These are phyloP conservation scores for Gryllus bimaculatus DNA, from an alignment of 1,140 invertebrate species.

Conservation along the genomic window DNA sequence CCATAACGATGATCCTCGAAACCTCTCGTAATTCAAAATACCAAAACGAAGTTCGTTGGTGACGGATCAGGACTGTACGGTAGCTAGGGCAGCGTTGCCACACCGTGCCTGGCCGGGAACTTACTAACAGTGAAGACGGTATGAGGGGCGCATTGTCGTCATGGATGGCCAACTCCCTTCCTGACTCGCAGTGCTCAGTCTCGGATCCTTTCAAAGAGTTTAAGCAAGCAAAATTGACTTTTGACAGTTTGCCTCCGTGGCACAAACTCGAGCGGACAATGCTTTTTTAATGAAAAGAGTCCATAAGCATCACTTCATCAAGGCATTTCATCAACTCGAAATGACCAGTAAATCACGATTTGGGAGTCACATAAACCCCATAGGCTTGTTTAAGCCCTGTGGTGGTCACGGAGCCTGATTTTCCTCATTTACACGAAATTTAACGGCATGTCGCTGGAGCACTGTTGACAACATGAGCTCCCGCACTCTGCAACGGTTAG, in stretches of 20 bases:
- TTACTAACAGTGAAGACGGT: not conserved
- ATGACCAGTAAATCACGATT: not conserved
- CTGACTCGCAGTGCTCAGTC: not conserved
- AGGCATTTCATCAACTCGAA: not conserved
- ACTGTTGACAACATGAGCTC: not conserved
- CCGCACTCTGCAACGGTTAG: not conserved
- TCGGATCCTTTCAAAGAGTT: not conserved
- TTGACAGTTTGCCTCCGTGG: not conserved
- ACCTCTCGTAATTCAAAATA: not conserved
- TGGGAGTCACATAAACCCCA: not conserved
- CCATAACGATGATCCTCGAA: not conserved
- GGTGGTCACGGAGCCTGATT: not conserved
- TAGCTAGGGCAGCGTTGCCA: not conserved
- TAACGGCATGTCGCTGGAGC: not conserved
- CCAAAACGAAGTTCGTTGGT: not conserved
- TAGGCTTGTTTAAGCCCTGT: not conserved
- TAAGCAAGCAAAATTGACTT: not conserved
- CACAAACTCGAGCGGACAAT: not conserved
- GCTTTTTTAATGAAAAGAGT: not conserved
- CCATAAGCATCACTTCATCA: not conserved
- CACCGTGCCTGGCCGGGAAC: not conserved
- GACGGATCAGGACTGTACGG: not conserved
- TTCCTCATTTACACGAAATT: not conserved
- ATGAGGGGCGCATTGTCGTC: not conserved
- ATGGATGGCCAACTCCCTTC: not conserved